Conservation (phyloP, 2,888 invertebrate genomes). For the Junonia oenone region DNA sequence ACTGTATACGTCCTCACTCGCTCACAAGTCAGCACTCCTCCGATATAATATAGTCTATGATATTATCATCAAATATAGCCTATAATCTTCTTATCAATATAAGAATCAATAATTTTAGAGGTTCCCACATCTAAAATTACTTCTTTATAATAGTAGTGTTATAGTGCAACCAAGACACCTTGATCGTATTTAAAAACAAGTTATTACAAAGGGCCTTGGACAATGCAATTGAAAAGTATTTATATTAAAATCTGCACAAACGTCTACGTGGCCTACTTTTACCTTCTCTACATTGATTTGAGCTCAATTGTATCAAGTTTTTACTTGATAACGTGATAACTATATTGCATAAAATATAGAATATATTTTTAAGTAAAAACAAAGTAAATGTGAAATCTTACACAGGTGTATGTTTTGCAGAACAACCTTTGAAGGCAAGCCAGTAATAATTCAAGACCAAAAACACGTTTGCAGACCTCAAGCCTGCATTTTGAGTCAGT, state of each 20-base stretch:
- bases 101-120: too few relatives aligned
- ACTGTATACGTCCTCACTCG: too few relatives aligned
- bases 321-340: not conserved
- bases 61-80: too few relatives aligned
- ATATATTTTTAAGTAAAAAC: not conserved
- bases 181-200: constrained; percentile 16
- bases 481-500: too few relatives aligned
- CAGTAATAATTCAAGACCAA: too few relatives aligned
- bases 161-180: constrained; percentile 1
- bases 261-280: constrained; percentile 33
- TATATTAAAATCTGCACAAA: constrained; percentile 29
- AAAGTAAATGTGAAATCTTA: not conserved
- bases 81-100: too few relatives aligned
- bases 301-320: not conserved
- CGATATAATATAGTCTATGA: too few relatives aligned
- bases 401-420: not conserved
- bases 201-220: constrained; percentile 31
- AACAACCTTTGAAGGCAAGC: too few relatives aligned
- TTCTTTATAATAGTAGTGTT: not conserved
- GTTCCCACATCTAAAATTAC: too few relatives aligned
- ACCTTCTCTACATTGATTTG: constrained; percentile 17
- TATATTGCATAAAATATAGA: not conserved
- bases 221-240: constrained; percentile 31
- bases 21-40: too few relatives aligned
- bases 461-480: too few relatives aligned